Evolutionary conservation across 2,888 invertebrate species (phyloP).

Genomic region (Andrena bucephala): DNA sequence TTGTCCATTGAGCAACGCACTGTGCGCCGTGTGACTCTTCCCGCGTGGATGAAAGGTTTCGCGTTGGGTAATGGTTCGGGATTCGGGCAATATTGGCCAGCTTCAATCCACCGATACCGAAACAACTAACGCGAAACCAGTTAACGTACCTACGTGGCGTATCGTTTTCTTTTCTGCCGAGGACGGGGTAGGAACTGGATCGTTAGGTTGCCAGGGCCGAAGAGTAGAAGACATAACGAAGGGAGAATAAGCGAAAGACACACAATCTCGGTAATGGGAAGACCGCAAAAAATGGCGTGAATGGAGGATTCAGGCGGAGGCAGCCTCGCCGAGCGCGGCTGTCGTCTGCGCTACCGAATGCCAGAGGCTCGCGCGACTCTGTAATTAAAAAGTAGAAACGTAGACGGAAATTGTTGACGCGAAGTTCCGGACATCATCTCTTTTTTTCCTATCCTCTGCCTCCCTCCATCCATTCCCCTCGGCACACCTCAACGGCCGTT

Average conservation of each 20-base stretch:
- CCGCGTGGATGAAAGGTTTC: too few species aligned
- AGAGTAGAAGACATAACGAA: slow-evolving; percentile 59
- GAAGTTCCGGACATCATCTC: slow-evolving; percentile 62
- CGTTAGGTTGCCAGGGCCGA: slow-evolving; percentile 60
- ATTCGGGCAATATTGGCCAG: too few species aligned
- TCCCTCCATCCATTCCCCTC: neutral
- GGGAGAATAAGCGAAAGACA: slow-evolving; percentile 70
- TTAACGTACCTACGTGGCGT: neutral
- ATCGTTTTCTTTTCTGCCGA: neutral
- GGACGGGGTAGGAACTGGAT: slow-evolving; percentile 36
- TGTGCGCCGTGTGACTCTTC: too few species aligned
- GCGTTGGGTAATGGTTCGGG: too few species aligned
- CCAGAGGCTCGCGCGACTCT: slow-evolving; percentile 45
- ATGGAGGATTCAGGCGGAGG: slow-evolving; percentile 54
- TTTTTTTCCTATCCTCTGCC: slow-evolving; percentile 10
- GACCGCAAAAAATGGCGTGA: slow-evolving; percentile 68
- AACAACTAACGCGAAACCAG: neutral
- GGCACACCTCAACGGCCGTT: neutral
- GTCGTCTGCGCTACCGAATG: slow-evolving; percentile 35
- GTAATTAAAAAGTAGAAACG: slow-evolving; percentile 73
- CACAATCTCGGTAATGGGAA: slow-evolving; percentile 72
- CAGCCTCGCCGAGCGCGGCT: slow-evolving; percentile 45
- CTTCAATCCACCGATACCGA: neutral
- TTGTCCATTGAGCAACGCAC: too few species aligned
- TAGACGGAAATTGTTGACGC: slow-evolving; percentile 73